Evolutionary conservation across 2,888 invertebrate species (phyloP).

Genomic region (Drosophila buzzatii): DNA sequence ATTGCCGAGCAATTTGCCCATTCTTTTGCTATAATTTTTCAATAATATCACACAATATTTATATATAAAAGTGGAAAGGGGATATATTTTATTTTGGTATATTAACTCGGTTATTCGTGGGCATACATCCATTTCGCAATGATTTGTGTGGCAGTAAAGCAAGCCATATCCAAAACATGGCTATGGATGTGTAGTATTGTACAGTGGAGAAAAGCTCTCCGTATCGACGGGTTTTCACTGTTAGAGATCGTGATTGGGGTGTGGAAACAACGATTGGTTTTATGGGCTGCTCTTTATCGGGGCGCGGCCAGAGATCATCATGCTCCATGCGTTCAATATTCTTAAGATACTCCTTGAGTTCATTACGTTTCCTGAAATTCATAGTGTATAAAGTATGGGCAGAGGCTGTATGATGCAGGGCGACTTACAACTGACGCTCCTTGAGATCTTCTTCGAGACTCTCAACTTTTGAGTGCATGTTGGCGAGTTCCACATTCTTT

Average conservation of each 20-base stretch:
- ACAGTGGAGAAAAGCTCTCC: conserved; percentile 9
- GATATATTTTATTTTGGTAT: neutral
- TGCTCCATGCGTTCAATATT: neutral
- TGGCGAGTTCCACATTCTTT: conserved; percentile 42
- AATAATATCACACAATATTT: neutral
- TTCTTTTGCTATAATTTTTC: conserved; percentile 76
- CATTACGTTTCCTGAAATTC: conserved; percentile 21
- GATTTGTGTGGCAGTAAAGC: conserved; percentile 25
- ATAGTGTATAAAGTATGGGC: neutral
- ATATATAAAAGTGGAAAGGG: neutral
- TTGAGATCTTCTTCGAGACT: conserved; percentile 2
- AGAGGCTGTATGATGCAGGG: neutral
- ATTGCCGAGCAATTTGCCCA: conserved; percentile 87
- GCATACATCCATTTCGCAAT: conserved; percentile 21
- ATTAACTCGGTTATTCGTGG: neutral
- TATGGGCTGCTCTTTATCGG: neutral
- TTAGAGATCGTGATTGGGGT: neutral
- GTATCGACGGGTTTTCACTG: neutral
- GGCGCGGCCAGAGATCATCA: no score
- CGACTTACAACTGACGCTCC: conserved; percentile 22
- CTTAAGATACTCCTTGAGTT: neutral
- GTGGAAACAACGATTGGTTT: neutral
- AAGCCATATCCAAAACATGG: conserved; percentile 12
- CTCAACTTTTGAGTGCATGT: conserved; percentile 30
- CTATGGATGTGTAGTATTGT: neutral